Base-by-base conservation (phyloP, 2,888 invertebrate genomes). In the Euzophera pinguis region DNA sequence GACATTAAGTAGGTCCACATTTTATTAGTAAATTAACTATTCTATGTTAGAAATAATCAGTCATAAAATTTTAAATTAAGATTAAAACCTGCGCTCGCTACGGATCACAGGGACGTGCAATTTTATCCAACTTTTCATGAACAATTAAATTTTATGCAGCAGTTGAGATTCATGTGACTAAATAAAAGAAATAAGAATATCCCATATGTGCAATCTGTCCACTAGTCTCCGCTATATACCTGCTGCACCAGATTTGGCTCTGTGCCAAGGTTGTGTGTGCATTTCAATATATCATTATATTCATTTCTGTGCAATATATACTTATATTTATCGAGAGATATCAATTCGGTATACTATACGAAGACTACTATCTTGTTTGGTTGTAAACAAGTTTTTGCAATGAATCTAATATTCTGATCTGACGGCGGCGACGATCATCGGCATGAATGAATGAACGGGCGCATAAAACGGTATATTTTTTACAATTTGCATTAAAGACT, bases 281-380 rank as follows among this genome's bases (percentile, higher is more conserved):
- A 67, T 76, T 74, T 82, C 71, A 78, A 76, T 74, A 69, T 71
- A 72, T 80, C 78, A 71, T 81, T 81, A 74, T 13, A 67, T 59
- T 58, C 57, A 54, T 53, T 61, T 58, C 55, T 64, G 64, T 62
- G 60, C 59, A 60, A 66, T 59, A 59, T 63, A 74, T 66, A 70
- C 65, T 68, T 65, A 67, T 67, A 65, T 69, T 61, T 62, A 59
- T 22, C 5, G 22, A 64, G 64, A 65, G 61, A 57, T 60, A 61
- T 59, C 55, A 61, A 69, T 65, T 63, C 60, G 60, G 53, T 65
- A 64, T 52, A 64, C 58, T 60, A 53, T 58, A 2, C 22, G 5
- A 22, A 45, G 10, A 41, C 41, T 61, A 63, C 58, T 58, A 59
- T 62, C 58, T 60, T 8, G 34, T n/a, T 34, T 9, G 42, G 22